Percentiles rank a stretch among this genome's conserved stretches.
Evolutionary conservation across 2,888 invertebrate species (phyloP).

Genomic region (Podotricha telesiphe): DNA sequence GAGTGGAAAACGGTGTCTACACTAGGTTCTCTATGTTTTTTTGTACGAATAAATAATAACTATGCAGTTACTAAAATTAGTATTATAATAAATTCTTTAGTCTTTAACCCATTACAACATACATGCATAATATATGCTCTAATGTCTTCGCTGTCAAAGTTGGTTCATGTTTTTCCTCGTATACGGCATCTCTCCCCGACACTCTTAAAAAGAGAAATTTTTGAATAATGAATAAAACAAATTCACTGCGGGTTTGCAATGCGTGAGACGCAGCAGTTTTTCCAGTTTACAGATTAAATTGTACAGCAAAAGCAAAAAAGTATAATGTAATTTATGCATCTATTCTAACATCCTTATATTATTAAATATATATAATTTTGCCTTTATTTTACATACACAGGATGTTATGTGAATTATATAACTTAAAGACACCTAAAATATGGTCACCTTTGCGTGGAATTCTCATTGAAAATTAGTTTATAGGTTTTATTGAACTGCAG

Average conservation of each 20-base stretch:
- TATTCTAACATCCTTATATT: not conserved
- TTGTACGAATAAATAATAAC: too few species aligned
- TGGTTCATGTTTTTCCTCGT: conserved; percentile 29
- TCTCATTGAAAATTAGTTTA: too few species aligned
- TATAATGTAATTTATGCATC: not conserved
- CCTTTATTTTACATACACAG: not conserved
- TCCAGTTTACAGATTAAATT: conserved; percentile 44
- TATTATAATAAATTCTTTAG: too few species aligned
- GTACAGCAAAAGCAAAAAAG: not conserved
- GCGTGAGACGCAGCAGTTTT: conserved; percentile 65
- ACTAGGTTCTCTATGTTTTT: too few species aligned
- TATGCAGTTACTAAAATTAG: too few species aligned
- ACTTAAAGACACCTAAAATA: too few species aligned
- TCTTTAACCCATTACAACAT: too few species aligned
- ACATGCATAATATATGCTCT: conserved; percentile 3
- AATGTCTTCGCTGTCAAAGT: conserved; percentile 19
- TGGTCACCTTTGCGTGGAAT: too few species aligned
- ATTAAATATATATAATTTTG: not conserved
- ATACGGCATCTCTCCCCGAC: conserved; percentile 50
- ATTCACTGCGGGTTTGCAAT: conserved; percentile 51
- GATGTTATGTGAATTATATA: not conserved
- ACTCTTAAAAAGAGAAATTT: conserved; percentile 59
- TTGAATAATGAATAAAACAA: conserved; percentile 62
- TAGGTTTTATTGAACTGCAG: too few species aligned
- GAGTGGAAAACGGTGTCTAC: too few species aligned